Evolutionary conservation across 2,888 invertebrate genomes (phyloP).

Genomic region (Terebella lapidaria): DNA sequence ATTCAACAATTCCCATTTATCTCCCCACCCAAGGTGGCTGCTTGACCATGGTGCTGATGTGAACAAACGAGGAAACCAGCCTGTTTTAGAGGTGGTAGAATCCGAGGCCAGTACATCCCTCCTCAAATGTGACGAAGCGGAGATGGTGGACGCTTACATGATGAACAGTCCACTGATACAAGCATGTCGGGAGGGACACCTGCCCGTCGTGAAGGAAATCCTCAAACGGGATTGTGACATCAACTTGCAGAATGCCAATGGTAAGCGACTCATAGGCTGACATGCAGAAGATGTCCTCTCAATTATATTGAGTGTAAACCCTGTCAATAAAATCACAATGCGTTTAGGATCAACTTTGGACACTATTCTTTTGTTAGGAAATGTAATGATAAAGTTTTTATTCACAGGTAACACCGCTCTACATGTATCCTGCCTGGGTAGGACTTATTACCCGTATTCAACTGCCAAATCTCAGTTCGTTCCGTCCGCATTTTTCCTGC

Average conservation of each 20-base stretch:
- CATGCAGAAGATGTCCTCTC: too few species aligned
- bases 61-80: not conserved
- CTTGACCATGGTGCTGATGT: not conserved
- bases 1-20: not conserved
- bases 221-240: not conserved
- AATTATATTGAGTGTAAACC: too few species aligned
- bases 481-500: not conserved
- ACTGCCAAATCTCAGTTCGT: not conserved
- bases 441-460: not conserved
- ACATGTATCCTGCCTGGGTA: not conserved
- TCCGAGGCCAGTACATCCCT: not conserved
- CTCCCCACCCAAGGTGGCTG: not conserved
- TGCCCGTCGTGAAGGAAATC: not conserved
- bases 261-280: too few species aligned
- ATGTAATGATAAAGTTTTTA: not conserved
- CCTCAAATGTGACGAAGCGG: not conserved
- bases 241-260: not conserved
- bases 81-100: not conserved
- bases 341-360: too few species aligned
- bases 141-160: not conserved
- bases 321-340: too few species aligned
- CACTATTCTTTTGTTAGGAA: too few species aligned
- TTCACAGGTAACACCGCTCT: not conserved
- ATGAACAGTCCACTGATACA: not conserved
- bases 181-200: not conserved